These are phyloP conservation scores for Diabrotica virgifera DNA, from an alignment of 1,140 invertebrate genomes.

Conservation along the genomic window DNA sequence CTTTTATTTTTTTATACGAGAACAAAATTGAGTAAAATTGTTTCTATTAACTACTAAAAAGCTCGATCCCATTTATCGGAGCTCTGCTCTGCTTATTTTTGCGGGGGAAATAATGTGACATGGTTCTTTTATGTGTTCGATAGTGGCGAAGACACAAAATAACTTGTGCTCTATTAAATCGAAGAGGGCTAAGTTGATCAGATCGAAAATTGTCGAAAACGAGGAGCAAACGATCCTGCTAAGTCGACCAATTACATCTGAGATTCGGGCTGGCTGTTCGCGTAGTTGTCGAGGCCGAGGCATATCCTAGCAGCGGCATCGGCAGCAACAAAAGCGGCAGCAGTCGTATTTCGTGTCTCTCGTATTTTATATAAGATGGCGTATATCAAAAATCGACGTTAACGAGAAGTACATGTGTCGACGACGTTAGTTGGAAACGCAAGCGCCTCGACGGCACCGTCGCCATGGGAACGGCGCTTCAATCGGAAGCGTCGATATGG, in stretches of 20 bases:
- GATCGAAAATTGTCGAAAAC: not conserved
- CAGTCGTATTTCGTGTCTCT: not conserved
- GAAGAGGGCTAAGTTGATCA: not conserved
- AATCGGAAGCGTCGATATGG: conserved; percentile 40
- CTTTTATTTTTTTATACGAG: no score
- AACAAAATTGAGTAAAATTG: no score
- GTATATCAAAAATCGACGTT: conserved; percentile 44
- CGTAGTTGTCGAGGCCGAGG: no score
- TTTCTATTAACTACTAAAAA: no score
- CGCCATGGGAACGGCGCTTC: conserved; percentile 35
- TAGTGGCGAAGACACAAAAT: not conserved
- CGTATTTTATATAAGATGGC: conserved; percentile 38
- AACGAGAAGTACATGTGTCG: conserved; percentile 32
- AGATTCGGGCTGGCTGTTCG: not conserved
- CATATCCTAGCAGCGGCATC: no score
- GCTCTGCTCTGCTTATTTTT: no score
- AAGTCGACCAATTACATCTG: conserved; percentile 1
- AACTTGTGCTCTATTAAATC: not conserved
- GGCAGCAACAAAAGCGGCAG: no score
- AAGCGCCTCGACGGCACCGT: conserved; percentile 32
- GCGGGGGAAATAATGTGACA: no score
- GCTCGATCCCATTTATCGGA: no score
- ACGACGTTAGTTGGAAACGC: conserved; percentile 25
- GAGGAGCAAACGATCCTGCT: not conserved
- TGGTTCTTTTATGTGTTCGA: no score